Evolutionary conservation across 2,888 invertebrate genomes (phyloP).

Genomic region (Rhagium mordax): DNA sequence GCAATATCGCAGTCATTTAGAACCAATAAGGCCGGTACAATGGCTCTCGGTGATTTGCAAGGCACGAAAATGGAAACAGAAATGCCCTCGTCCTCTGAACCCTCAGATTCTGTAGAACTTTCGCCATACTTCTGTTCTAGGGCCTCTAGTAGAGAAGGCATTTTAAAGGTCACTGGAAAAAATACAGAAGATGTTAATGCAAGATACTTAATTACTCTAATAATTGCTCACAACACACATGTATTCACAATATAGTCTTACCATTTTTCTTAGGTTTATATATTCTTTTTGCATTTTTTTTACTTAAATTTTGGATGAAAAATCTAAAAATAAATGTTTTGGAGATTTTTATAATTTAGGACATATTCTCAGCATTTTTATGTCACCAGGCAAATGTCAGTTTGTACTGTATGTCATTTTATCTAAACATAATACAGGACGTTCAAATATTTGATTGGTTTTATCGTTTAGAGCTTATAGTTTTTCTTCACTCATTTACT

Average conservation of each 20-base stretch:
- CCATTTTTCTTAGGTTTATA: background rate
- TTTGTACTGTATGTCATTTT: background rate
- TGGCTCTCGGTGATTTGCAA: constrained; percentile 82
- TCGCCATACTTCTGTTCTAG: constrained; percentile 88
- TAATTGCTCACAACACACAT: background rate
- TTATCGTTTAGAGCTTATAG: background rate
- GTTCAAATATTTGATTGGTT: background rate
- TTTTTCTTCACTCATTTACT: too few species aligned
- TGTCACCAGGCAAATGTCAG: background rate
- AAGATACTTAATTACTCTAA: background rate
- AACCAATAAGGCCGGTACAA: constrained; percentile 87
- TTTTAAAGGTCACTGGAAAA: constrained; percentile 67
- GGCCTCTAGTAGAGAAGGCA: constrained; percentile 93
- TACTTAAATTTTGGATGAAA: background rate
- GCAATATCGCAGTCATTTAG: constrained; percentile 94
- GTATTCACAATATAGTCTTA: background rate
- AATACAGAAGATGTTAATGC: background rate
- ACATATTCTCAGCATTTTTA: background rate
- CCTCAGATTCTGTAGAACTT: constrained; percentile 74
- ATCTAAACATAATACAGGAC: background rate
- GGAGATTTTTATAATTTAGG: background rate
- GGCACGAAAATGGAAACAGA: constrained; percentile 91
- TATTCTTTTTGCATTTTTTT: background rate
- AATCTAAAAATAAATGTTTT: background rate
- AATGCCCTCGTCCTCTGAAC: constrained; percentile 75